Evolutionary conservation across 2,888 invertebrate genomes (phyloP).

Genomic region (Colostygia pectinataria): DNA sequence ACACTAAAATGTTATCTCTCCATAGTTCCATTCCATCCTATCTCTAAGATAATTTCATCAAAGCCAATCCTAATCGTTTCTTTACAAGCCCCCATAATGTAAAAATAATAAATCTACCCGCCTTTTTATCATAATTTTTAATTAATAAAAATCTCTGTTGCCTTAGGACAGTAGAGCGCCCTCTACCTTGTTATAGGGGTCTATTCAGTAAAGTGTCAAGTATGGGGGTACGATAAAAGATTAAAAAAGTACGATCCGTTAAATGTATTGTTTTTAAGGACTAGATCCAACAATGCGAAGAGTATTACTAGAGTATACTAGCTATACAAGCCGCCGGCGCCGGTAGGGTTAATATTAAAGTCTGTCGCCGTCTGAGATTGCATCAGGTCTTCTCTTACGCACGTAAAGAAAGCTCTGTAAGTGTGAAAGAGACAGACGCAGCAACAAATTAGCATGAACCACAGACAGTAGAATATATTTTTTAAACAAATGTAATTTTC

Average conservation of each 20-base stretch:
- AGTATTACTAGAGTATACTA: too few species aligned
- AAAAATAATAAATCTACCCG: conserved; percentile 5
- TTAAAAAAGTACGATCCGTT: neutral
- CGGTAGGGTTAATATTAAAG: too few species aligned
- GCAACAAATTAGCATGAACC: too few species aligned
- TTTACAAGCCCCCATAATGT: conserved; percentile 27
- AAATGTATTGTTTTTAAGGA: too few species aligned
- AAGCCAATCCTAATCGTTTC: conserved; percentile 24
- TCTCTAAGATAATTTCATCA: conserved; percentile 18
- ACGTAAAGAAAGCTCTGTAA: too few species aligned
- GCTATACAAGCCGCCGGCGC: too few species aligned
- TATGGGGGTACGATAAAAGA: conserved; percentile 36
- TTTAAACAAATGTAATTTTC: too few species aligned
- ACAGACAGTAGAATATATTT: too few species aligned
- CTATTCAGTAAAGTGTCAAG: conserved; percentile 37
- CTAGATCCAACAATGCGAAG: too few species aligned
- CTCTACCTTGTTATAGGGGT: conserved; percentile 41
- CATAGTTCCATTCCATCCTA: neutral
- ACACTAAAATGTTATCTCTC: neutral
- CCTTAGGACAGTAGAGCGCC: conserved; percentile 31
- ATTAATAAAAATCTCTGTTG: conserved; percentile 50
- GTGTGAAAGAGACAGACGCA: too few species aligned
- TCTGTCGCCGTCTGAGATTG: too few species aligned
- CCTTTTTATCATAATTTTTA: conserved; percentile 37
- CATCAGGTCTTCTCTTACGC: too few species aligned